Conservation (phyloP, 2,113 vertebrate species). For the Pholis gunnellus region DNA sequence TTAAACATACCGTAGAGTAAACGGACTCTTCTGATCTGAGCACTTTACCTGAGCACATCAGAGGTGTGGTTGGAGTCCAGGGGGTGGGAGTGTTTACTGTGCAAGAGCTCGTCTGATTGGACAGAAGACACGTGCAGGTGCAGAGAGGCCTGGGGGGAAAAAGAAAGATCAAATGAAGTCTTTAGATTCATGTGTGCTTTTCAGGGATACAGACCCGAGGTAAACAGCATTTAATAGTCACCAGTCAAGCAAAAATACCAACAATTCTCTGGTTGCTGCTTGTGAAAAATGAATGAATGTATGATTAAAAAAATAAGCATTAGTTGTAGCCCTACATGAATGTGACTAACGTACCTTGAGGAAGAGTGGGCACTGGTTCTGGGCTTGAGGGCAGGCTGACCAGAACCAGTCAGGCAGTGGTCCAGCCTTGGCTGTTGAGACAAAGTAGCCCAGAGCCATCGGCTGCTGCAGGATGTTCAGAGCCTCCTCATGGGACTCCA, state of each 20-base stretch:
- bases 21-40: background rate
- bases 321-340: background rate
- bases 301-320: too few species aligned
- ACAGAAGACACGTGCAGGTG: constrained; percentile 99
- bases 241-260: background rate
- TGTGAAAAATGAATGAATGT: background rate
- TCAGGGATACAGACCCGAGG: background rate
- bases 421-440: constrained; percentile 99
- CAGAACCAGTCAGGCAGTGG: constrained; percentile 99
- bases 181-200: background rate
- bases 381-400: constrained; percentile 98
- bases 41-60: constrained; percentile 95
- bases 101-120: constrained; percentile 98
- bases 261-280: background rate
- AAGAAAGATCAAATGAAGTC: background rate
- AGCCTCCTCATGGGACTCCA: constrained; percentile 98
- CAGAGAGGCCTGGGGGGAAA: constrained; percentile 88
- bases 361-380: constrained; percentile 97
- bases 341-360: constrained; percentile 77
- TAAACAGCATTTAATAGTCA: background rate
- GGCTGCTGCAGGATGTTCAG: constrained; percentile 99
- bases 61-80: constrained; percentile 99
- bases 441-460: constrained; percentile 97
- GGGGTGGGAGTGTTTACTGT: constrained; percentile 99
- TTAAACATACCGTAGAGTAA: background rate